A percentile compares a stretch with the other conserved stretches of the same genome.
Evolutionary conservation across 2,113 vertebrate genomes (phyloP).

Genomic region (Halcyon malimbica): DNA sequence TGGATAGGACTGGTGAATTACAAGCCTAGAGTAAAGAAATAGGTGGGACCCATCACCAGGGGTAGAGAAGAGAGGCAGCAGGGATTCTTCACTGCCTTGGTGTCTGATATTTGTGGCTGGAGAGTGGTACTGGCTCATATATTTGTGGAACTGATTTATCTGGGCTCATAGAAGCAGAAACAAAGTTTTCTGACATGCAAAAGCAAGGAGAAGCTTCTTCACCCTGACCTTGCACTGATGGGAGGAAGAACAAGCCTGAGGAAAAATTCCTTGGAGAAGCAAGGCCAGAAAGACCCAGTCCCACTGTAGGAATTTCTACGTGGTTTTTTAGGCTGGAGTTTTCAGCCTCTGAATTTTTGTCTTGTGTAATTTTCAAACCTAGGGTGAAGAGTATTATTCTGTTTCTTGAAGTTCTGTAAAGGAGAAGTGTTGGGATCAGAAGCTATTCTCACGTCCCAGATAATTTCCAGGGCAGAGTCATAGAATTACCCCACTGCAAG

Average conservation of each 20-base stretch:
- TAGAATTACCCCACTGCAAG: background rate
- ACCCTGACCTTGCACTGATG: background rate
- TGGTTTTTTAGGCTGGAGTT: background rate
- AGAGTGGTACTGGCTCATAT: rapidly evolving
- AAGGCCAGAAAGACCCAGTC: background rate
- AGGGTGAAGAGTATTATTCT: background rate
- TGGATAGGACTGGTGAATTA: background rate
- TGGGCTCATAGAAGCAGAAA: background rate
- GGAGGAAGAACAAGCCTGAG: background rate
- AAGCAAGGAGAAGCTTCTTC: background rate
- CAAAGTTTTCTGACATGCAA: background rate
- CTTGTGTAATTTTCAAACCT: background rate
- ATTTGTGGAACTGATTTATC: background rate
- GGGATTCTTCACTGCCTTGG: background rate
- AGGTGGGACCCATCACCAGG: background rate
- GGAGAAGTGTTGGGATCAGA: background rate
- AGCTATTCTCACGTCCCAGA: background rate
- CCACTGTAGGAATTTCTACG: background rate
- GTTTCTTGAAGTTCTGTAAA: background rate
- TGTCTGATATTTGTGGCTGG: background rate
- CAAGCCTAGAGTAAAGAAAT: background rate
- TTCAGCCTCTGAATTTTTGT: background rate
- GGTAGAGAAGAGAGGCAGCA: background rate
- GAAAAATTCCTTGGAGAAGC: background rate
- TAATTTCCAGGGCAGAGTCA: background rate